Conservation (phyloP, 2,888 invertebrate genomes). For the Dynastes hyllus region DNA sequence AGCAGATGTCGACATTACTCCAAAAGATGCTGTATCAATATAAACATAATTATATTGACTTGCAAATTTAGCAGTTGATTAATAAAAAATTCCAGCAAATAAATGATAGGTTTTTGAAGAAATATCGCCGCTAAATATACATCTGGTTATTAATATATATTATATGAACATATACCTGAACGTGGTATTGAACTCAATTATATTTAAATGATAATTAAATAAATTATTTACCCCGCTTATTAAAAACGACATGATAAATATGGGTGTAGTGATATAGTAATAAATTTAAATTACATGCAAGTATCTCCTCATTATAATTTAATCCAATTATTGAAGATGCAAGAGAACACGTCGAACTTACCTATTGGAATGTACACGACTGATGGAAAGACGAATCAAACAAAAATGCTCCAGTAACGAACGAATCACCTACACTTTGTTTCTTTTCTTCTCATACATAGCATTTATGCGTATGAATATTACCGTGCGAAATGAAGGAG, state of each 20-base stretch:
- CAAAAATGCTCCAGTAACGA: slow-evolving; percentile 13
- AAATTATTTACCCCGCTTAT: slow-evolving; percentile 55
- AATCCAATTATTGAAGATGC: slow-evolving; percentile 46
- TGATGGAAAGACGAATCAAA: slow-evolving; percentile 1
- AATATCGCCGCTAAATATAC: too few species aligned
- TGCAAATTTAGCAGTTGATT: too few species aligned
- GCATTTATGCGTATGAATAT: neutral
- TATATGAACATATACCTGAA: neutral
- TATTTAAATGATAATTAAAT: slow-evolving; percentile 48
- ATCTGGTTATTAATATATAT: neutral
- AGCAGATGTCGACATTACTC: too few species aligned
- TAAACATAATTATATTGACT: too few species aligned
- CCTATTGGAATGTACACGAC: neutral
- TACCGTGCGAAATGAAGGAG: neutral
- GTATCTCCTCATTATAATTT: slow-evolving; percentile 48
- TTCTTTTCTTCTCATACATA: slow-evolving; percentile 1
- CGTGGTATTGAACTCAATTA: neutral
- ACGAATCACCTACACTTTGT: slow-evolving; percentile 19
- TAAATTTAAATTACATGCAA: slow-evolving; percentile 49
- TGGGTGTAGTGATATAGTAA: slow-evolving; percentile 37
- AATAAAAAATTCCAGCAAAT: neutral
- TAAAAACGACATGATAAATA: slow-evolving; percentile 56
- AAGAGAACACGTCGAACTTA: slow-evolving; percentile 4
- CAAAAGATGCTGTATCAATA: too few species aligned
- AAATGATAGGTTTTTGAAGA: too few species aligned